Evolutionary conservation across 1,140 invertebrate genomes (phyloP).

Genomic region (Euwallacea similis): DNA sequence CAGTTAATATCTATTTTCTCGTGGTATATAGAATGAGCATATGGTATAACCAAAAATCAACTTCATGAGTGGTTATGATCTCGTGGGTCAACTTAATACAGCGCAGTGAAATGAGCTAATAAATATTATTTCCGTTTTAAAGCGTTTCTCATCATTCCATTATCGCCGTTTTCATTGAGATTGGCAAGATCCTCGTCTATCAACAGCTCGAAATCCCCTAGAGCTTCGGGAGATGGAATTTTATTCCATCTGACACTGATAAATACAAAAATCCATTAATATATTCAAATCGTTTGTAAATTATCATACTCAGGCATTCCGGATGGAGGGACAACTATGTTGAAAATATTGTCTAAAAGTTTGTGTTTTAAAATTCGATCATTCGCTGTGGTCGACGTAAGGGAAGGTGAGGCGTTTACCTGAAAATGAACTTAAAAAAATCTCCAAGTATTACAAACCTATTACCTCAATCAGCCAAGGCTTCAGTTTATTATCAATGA

Average conservation of each 20-base stretch:
- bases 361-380: slow-evolving; percentile 96
- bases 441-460: neutral
- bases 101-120: too few relatives aligned
- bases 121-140: slow-evolving; percentile 38
- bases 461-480: slow-evolving; percentile 77
- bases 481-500: slow-evolving; percentile 82
- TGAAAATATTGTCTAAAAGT: slow-evolving; percentile 92
- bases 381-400: slow-evolving; percentile 93
- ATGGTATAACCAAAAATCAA: too few relatives aligned
- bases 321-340: slow-evolving; percentile 86
- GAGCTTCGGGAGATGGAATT: slow-evolving; percentile 72
- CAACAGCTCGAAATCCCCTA: slow-evolving; percentile 88
- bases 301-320: slow-evolving; percentile 78
- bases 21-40: too few relatives aligned
- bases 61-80: too few relatives aligned
- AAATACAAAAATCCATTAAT: slow-evolving; percentile 24
- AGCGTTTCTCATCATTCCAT: slow-evolving; percentile 21
- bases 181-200: slow-evolving; percentile 77
- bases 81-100: too few relatives aligned
- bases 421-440: slow-evolving; percentile 48
- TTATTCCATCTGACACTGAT: slow-evolving; percentile 88
- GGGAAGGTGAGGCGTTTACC: slow-evolving; percentile 93
- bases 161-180: slow-evolving; percentile 40
- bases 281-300: too few relatives aligned
- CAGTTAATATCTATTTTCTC: too few relatives aligned